Conservation (phyloP, 53 echinoderm and acorn worm genomes). For the Paelopatides confundens region DNA sequence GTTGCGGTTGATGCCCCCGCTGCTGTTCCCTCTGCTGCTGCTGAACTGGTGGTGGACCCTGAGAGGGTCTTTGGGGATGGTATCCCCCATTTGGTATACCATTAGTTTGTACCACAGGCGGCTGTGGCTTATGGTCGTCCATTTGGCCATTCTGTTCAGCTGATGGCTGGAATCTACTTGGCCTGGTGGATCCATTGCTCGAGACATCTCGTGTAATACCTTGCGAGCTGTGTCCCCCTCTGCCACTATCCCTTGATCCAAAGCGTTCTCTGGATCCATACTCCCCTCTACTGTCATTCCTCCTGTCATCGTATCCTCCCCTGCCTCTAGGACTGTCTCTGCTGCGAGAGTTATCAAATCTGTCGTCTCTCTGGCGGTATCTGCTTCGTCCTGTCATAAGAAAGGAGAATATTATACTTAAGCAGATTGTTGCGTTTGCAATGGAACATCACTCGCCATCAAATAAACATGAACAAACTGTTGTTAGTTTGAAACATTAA, state of each 20-base stretch:
- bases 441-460: too few species aligned
- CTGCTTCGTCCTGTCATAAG: slow-evolving; percentile 27
- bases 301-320: slow-evolving; percentile 55
- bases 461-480: too few species aligned
- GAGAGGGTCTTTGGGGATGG: neutral
- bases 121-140: slow-evolving; percentile 25
- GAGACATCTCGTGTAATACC: neutral
- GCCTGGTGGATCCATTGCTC: neutral
- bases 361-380: slow-evolving; percentile 29
- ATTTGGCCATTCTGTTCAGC: neutral
- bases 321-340: slow-evolving; percentile 33
- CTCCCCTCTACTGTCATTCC: slow-evolving; percentile 27
- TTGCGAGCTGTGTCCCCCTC: neutral
- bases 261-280: slow-evolving; percentile 9
- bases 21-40: slow-evolving; percentile 12
- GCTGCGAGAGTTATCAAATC: slow-evolving; percentile 33
- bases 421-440: too few species aligned
- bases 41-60: slow-evolving; percentile 25
- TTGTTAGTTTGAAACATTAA: too few species aligned
- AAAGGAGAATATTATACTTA: too few species aligned
- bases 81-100: slow-evolving; percentile 10
- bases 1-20: neutral
- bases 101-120: neutral
- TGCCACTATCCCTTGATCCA: slow-evolving; percentile 23
- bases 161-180: slow-evolving; percentile 23